phyloP scores from a whole-genome alignment of 2,797 vertebrate genomes.

The Lagorchestes hirsutus region DNA sequence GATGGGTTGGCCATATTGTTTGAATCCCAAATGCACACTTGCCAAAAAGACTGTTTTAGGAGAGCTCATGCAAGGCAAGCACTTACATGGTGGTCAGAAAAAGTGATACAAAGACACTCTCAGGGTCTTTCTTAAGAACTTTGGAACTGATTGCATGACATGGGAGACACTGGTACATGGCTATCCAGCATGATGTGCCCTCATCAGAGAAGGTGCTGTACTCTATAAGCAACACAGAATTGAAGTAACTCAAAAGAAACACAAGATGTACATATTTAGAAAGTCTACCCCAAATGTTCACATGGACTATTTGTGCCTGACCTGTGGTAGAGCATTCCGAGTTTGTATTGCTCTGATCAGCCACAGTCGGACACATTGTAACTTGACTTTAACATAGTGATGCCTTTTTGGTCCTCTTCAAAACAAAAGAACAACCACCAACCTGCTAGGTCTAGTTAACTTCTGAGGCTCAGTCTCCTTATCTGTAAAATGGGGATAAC shows the following conservation, averaged over 20 bases:
- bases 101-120: neutral
- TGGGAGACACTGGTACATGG: neutral
- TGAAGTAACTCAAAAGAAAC: neutral
- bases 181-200: neutral
- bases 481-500: neutral
- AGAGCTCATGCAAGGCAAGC: neutral
- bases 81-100: neutral
- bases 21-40: neutral
- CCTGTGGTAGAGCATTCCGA: neutral
- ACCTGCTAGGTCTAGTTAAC: neutral
- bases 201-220: neutral
- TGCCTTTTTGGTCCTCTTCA: neutral
- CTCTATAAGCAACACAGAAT: neutral
- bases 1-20: neutral
- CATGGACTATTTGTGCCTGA: neutral
- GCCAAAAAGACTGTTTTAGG: neutral
- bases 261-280: neutral
- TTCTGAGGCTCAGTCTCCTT: neutral
- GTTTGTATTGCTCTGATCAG: neutral
- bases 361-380: neutral
- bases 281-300: neutral
- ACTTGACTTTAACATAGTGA: neutral
- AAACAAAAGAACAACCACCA: neutral
- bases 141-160: neutral
- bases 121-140: neutral